Base-by-base conservation (phyloP, 2,113 vertebrate genomes). In the Otis tarda region DNA sequence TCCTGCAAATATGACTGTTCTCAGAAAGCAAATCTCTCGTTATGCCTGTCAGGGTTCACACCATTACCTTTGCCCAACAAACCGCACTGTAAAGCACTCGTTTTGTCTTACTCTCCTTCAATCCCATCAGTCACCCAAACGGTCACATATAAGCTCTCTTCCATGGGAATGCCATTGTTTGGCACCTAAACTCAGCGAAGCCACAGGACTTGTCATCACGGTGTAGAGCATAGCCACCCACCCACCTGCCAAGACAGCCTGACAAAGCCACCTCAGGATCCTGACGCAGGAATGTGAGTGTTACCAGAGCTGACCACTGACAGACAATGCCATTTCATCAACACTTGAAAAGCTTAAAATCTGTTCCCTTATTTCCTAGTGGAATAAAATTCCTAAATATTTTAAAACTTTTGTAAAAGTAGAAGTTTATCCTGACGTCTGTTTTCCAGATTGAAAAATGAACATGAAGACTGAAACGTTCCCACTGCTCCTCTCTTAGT, bases 201-300 rank as follows among this genome's bases (percentile, higher is more conserved):
- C 12, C 55, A 35, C 21, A 19, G 33, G 19, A 30, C 10, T 53
- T 74, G 4, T 6, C 22, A 12, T 17, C 4, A 1, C 59, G 53
- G 35, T 37, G 9, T 4, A 13, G 21, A 80, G 52, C 69, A 28
- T 0, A 63, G 77, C 56, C 30, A 52, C 35, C 7, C 73, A 22
- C 17, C 45, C 7, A 23, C 64, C 76, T 35, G 53, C 25, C 5
- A 1, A 22, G 43, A 20, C 37, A 90, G 52, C 43, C 78, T 24
- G 61, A 24, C 52, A 53, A 33, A 52, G 89, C 22, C 73, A 41
- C 45, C 52, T 10, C 63, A 18, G 68, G 27, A 52, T n/a, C 59
- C 57, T 6, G 1, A 4, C 30, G 2, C 4, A 28, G 50, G 20
- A 43, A 18, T 2, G 5, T 0, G 13, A 33, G 43, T 1, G 39